Conservation (phyloP, 1,140 invertebrate genomes). For the Aplysia californica region DNA sequence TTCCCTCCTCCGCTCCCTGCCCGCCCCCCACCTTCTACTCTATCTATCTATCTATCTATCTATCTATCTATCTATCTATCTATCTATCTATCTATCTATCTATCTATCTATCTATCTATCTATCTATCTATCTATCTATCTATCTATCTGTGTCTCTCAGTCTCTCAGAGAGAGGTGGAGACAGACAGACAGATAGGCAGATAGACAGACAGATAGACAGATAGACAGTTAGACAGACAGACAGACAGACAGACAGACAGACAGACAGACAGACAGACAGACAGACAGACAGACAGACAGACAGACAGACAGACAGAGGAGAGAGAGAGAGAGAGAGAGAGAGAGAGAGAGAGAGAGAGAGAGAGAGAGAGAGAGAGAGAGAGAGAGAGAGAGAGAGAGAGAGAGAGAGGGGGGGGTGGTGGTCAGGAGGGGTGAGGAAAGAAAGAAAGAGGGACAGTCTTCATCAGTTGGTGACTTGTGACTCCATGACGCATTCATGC, state of each 20-base stretch:
- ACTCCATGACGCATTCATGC: too few species aligned
- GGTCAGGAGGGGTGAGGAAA: background rate
- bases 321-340: background rate
- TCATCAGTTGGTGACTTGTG: too few species aligned
- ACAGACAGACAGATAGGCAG: background rate
- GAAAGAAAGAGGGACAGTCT: too few species aligned
- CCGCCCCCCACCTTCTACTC: too few species aligned
- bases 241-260: background rate
- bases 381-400: background rate
- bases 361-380: background rate
- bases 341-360: background rate
- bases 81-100: background rate
- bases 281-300: background rate
- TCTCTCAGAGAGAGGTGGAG: too few species aligned
- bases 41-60: background rate
- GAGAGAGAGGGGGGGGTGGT: background rate
- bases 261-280: background rate
- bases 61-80: background rate
- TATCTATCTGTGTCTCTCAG: background rate
- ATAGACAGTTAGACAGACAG: background rate
- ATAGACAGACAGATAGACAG: background rate
- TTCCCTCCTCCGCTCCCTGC: too few species aligned
- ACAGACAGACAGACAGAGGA: background rate
- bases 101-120: background rate
- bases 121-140: background rate